Evolutionary conservation across 2,888 invertebrate species (phyloP), one percentile per base, ranked within the genome.

Genomic region (Cyclophora punctaria): DNA sequence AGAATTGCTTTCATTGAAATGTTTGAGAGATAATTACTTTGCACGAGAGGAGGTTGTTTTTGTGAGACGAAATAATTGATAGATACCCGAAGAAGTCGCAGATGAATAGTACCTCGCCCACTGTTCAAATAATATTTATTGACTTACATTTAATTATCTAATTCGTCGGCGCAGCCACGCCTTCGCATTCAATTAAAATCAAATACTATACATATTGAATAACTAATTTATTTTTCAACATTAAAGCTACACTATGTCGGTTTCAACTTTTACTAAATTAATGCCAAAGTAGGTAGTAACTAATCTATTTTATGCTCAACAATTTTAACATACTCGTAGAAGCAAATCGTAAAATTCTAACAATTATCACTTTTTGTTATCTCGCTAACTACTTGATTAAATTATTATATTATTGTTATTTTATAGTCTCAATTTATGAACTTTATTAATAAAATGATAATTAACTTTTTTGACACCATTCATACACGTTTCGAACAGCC

Each of bases 1-100:
- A 48, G 45, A 49, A 48, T 57, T 51, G 54, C 60, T 66, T 63
- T 66, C 59, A 58, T 57, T 59, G 60, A 60, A 57, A 56, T 52
- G 49, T 51, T 56, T 54, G 48, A 37, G 20, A 64, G 64, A 65
- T 67, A 64, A 60, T 58, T 60, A 52, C 52, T 47, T 20, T 20
- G 20, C 20, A 20, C 20, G 20, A 20, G 20, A 20, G 20, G 20
- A 20, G 20, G 20, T 20, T 37, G 49, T 47, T 51, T 44, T 46
- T 44, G 45, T 51, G 59, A 62, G 66, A 60, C 56, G 20, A 20
- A 20, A 20, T 20, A 20, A 20, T 20, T 20, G 20, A 20, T 20
- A 1, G 20, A 20, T 20, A 20, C 20, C 20, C 20, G 20, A 20
- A 20, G 20, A 20, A 20, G 20, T 20, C 20, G 20, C 20, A 20